Percentiles rank a stretch among this genome's conserved stretches.
phyloP scores from a whole-genome alignment of 1,140 invertebrate genomes.

The Eurosta solidaginis region DNA sequence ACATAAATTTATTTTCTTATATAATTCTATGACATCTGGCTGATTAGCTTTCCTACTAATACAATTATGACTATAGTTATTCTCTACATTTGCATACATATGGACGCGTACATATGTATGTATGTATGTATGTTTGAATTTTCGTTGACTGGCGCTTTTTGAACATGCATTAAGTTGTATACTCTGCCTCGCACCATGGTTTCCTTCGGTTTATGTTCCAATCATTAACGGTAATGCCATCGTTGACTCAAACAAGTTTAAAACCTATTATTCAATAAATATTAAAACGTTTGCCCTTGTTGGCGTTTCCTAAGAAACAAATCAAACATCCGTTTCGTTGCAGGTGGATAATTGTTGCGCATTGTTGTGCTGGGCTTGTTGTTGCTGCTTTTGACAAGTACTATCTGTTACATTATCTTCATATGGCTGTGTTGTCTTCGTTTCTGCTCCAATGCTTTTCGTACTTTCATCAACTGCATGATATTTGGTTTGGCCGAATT shows the following conservation, averaged over 20 bases:
- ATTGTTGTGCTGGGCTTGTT: conserved; percentile 13
- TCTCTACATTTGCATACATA: neutral
- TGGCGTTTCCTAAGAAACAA: neutral
- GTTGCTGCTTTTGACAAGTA: neutral
- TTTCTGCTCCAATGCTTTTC: neutral
- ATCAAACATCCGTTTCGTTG: conserved; percentile 36
- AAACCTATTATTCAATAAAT: neutral
- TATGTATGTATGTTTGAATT: neutral
- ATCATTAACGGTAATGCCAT: too few species aligned
- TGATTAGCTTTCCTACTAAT: too few species aligned
- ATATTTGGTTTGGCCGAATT: neutral
- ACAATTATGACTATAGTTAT: neutral
- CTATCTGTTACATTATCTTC: conserved; percentile 4
- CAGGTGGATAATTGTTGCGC: conserved; percentile 24
- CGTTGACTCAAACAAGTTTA: too few species aligned
- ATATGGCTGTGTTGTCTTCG: neutral
- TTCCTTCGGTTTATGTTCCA: too few species aligned
- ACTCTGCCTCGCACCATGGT: too few species aligned
- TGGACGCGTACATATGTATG: neutral
- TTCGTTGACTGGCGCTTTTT: neutral
- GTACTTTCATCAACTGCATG: neutral
- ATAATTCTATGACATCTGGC: too few species aligned
- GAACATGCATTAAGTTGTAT: too few species aligned
- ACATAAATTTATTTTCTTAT: too few species aligned
- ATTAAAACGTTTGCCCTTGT: neutral